Conservation (phyloP, 1,140 invertebrate genomes). For the Antheraea pernyi region DNA sequence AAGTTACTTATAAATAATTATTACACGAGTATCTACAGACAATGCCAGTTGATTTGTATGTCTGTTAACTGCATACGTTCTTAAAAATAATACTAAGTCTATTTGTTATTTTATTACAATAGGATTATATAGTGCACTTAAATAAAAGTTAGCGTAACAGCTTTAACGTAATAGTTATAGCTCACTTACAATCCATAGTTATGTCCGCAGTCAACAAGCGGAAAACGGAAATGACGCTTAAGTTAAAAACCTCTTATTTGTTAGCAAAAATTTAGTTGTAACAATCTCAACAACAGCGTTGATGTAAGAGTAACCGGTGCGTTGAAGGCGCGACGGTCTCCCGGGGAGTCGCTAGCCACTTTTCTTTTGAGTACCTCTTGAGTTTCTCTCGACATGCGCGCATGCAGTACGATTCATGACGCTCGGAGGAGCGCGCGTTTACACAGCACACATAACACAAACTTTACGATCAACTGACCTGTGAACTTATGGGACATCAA, state of each 20-base stretch:
- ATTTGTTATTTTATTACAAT: not conserved
- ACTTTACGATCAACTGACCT: conserved; percentile 17
- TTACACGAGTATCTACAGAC: too few relatives aligned
- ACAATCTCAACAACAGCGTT: conserved; percentile 51
- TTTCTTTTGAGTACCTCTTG: conserved; percentile 69
- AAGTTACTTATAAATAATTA: too few relatives aligned
- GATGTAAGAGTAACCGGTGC: conserved; percentile 60
- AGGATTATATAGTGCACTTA: not conserved
- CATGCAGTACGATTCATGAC: conserved; percentile 50
- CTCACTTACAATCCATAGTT: conserved; percentile 21
- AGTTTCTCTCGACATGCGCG: conserved; percentile 57
- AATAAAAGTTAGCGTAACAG: conserved; percentile 14
- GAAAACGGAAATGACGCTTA: conserved; percentile 46
- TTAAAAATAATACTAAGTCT: too few relatives aligned
- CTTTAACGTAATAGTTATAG: conserved; percentile 16
- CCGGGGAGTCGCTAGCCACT: conserved; percentile 33
- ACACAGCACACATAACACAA: conserved; percentile 8
- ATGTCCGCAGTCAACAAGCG: conserved; percentile 27
- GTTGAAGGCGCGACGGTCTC: conserved; percentile 22
- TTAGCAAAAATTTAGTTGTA: conserved; percentile 35
- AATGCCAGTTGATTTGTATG: too few relatives aligned
- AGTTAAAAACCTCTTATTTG: conserved; percentile 25
- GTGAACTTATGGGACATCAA: conserved; percentile 16
- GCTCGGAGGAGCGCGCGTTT: conserved; percentile 42
- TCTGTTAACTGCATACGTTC: too few relatives aligned